Conservation (phyloP, 2,888 invertebrate species). For the Sarcophaga rosellei region DNA sequence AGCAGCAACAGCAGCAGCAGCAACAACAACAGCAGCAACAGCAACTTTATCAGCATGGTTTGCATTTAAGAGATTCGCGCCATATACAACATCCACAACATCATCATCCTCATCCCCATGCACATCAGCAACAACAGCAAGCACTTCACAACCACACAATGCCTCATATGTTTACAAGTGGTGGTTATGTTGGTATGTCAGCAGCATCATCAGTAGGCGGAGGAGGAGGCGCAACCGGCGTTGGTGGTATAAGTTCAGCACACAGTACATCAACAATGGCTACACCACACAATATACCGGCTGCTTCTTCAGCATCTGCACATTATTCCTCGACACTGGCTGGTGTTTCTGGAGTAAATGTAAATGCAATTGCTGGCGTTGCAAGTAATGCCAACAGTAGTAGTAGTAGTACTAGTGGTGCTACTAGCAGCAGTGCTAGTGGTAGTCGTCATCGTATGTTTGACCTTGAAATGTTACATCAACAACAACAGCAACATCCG, state of each 20-base stretch:
- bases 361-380: conserved; percentile 19
- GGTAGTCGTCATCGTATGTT: conserved; percentile 56
- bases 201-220: conserved; percentile 18
- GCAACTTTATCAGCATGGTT: conserved; percentile 62
- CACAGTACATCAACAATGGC: conserved; percentile 40
- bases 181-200: conserved; percentile 60
- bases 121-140: conserved; percentile 51
- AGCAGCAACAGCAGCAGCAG: conserved; percentile 35
- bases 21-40: conserved; percentile 48
- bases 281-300: conserved; percentile 45
- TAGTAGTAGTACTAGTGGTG: conserved; percentile 1
- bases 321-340: conserved; percentile 53
- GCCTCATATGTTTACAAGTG: conserved; percentile 67
- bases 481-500: conserved; percentile 48
- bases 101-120: conserved; percentile 38
- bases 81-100: conserved; percentile 58
- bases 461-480: conserved; percentile 67
- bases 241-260: conserved; percentile 1
- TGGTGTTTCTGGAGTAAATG: conserved; percentile 23
- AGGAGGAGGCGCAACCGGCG: conserved; percentile 26
- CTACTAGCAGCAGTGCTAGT: conserved; percentile 29
- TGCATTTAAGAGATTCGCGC: conserved; percentile 63
- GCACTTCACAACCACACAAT: conserved; percentile 58
- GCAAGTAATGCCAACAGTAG: conserved; percentile 29
- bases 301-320: conserved; percentile 36